phyloP scores from a whole-genome alignment of 1,140 invertebrate species.

The Penaeus japonicus region DNA sequence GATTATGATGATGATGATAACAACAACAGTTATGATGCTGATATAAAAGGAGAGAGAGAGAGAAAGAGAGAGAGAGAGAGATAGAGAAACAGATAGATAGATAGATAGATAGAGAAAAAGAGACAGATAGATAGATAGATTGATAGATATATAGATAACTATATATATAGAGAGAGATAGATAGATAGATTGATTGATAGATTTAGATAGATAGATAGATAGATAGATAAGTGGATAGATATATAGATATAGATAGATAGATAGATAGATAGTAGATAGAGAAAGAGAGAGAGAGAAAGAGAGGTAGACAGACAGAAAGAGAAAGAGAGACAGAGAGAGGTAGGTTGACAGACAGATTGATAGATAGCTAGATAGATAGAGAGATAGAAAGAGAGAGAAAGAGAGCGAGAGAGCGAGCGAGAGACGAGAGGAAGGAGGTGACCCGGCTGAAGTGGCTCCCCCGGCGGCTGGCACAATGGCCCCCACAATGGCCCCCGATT shows the following conservation, averaged over 20 bases:
- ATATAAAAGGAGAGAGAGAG: too few species aligned
- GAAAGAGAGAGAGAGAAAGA: too few species aligned
- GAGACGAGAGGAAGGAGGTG: background rate
- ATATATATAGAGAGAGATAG: background rate
- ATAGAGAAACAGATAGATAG: too few species aligned
- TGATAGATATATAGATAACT: background rate
- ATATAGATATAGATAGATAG: too few species aligned
- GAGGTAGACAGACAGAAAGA: background rate
- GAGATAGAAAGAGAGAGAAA: background rate
- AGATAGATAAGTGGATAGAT: background rate
- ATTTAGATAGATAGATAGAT: background rate
- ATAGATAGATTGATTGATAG: too few species aligned
- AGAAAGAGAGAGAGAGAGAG: too few species aligned
- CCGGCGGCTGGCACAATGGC: background rate
- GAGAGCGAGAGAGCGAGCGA: background rate
- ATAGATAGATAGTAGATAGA: too few species aligned
- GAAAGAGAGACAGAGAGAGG: background rate
- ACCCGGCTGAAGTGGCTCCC: too few species aligned
- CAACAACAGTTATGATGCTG: too few species aligned
- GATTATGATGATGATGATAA: too few species aligned
- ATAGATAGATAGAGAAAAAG: too few species aligned
- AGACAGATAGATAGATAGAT: background rate
- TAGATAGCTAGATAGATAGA: background rate
- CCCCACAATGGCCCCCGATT: background rate
- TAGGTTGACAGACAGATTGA: background rate